phyloP scores from a whole-genome alignment of 2,797 vertebrate species.

The Etheostoma perlongum region DNA sequence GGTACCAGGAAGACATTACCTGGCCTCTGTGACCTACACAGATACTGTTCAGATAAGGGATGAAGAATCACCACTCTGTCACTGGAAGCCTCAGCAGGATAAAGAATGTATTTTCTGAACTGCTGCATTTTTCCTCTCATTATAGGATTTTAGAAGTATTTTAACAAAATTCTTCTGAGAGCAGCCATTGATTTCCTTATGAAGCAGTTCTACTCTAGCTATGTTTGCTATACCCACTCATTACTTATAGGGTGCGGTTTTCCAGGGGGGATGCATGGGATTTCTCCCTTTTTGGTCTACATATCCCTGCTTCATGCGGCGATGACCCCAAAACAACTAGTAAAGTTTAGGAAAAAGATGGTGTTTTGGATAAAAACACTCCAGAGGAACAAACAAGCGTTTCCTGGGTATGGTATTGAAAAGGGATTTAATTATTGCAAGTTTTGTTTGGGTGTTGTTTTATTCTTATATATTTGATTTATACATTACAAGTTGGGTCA shows the following conservation, averaged over 20 bases:
- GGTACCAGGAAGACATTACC: constrained; percentile 73
- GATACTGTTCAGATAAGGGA: constrained; percentile 68
- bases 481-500: too few species aligned
- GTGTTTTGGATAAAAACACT: too few species aligned
- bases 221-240: not conserved
- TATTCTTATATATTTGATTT: too few species aligned
- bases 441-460: too few species aligned
- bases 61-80: constrained; percentile 62
- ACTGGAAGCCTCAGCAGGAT: constrained; percentile 35
- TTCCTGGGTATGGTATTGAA: too few species aligned
- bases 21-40: constrained; percentile 62
- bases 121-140: constrained; percentile 12
- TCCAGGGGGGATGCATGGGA: too few species aligned
- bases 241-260: not conserved
- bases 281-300: too few species aligned
- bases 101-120: constrained; percentile 39
- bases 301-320: too few species aligned
- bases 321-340: too few species aligned
- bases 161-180: not conserved
- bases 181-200: not conserved
- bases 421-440: too few species aligned
- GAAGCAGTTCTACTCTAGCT: not conserved
- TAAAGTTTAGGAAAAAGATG: too few species aligned
- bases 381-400: too few species aligned
- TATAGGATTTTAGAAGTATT: constrained; percentile 1